Conservation (phyloP, 2,888 invertebrate species). For the Machimus rusticus region DNA sequence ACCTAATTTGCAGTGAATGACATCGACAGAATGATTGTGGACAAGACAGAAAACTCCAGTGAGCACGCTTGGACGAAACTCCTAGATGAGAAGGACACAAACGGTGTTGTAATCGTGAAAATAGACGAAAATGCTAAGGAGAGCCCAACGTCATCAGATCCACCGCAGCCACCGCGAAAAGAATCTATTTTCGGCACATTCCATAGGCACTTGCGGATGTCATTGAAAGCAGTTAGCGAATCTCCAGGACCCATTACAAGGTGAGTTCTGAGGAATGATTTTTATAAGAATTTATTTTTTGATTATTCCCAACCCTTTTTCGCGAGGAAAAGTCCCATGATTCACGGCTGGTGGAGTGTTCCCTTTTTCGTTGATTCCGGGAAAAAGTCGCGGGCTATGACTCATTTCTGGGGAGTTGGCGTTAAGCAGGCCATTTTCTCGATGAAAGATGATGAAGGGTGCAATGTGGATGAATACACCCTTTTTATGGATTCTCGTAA, state of each 20-base stretch:
- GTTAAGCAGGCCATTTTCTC: neutral
- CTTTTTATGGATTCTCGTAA: neutral
- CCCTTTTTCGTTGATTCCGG: neutral
- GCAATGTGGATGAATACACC: neutral
- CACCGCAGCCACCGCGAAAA: conserved; percentile 54
- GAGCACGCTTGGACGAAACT: conserved; percentile 62
- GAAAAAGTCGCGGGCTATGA: neutral
- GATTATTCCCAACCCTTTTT: neutral
- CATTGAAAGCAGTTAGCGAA: conserved; percentile 62
- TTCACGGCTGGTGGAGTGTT: neutral
- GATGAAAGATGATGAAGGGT: neutral
- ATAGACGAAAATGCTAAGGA: conserved; percentile 54
- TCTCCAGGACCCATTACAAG: conserved; percentile 62
- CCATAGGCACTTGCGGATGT: conserved; percentile 61
- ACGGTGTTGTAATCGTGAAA: conserved; percentile 55
- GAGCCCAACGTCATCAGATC: conserved; percentile 52
- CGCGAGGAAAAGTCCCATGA: neutral
- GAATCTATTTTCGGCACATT: conserved; percentile 61
- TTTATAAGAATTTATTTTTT: neutral
- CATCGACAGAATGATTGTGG: conserved; percentile 58
- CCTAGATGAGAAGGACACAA: conserved; percentile 57
- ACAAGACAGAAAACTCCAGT: conserved; percentile 56
- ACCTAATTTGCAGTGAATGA: neutral
- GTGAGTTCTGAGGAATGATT: conserved; percentile 52
- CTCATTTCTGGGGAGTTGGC: neutral